Base-by-base conservation (phyloP, 2,888 invertebrate species). In the Pristionchus japonicus region DNA sequence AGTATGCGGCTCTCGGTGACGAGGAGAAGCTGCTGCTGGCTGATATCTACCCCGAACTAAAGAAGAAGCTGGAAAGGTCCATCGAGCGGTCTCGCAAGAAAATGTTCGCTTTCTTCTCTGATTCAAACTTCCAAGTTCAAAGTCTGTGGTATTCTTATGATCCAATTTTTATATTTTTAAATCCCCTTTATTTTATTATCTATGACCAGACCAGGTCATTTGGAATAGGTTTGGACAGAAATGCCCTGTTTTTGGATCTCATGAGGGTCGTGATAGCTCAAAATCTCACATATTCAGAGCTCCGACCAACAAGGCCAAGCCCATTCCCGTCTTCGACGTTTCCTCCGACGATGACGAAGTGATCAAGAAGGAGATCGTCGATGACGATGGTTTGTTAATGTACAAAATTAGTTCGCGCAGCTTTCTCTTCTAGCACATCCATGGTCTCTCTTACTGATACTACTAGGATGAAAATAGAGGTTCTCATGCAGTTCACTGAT, bases 31-130 rank as follows among this genome's bases (percentile, higher is more conserved):
- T 15, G 52, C 82, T 90, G n/a, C 82, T 90, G 4, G 57, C 83
- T 47, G 27, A 89, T 17, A 47, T 89, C 15, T 90, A 90, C 84
- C 90, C 90, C 1, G 90, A 90, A 34, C 85, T 90, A 64, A 49
- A 70, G 47, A 0, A 31, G 86, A 86, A 86, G 43, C 49, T 86
- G 20, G 49, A 47, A n/a, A 40, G 49, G 15, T 64, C 85, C 61
- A 52, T 61, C 77, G 77, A 77, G 27, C 77, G 77, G 9, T 77
- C 77, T 43, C 23, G n/a, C 77, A 43, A 77, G 77, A 23, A 77
- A 40, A 47, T 47, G n/a, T 80, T 47, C 27, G n/a, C 7, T n/a
- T 80, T 43, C 49, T 31, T 27, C 11, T 3, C 0, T 40, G 77
- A 40, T 40, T 37, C 64, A 67, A 27, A 3, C 64, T 15, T 67